Base-by-base conservation (phyloP, 1,140 invertebrate genomes). In the Choristoneura fumiferana region DNA sequence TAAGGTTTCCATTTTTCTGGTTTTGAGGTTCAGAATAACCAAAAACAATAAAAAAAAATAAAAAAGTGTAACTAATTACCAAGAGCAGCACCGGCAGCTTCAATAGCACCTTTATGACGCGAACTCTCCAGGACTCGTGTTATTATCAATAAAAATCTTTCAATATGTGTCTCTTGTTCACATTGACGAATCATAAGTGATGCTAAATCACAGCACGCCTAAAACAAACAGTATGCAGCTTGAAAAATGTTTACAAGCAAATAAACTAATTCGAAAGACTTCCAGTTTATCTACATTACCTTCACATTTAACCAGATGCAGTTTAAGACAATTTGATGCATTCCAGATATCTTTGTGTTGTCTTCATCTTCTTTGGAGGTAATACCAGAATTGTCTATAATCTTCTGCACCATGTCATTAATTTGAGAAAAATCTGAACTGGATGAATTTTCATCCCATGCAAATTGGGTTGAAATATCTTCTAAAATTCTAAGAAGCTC, bases 281-380 rank as follows among this genome's bases (percentile, higher is more conserved):
- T 6, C 22, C 2, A 29, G 22, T 6, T 3, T 3, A 29, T 29
- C 22, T 6, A 29, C 22, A 29, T 29, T 29, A 95, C 94, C 92
- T 95, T 96, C 12, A 96, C 89, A 66, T 94, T 95, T 63, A 95
- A 89, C 95, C 95, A 96, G 67, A 95, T 92, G 80, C 93, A 94
- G 63, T 93, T 93, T 10, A 95, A 73, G 67, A 96, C 91, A 63
- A 94, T 71, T 86, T 94, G 91, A 87, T 94, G 91, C 59, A 94
- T 90, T 57, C 92, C 88, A 56, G 92, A 92, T 61, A 94, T 69
- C 72, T 84, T 81, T 60, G 84, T 60, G 40, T 69, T 58, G 60
- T 89, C 79, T 43, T 60, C 60, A 35, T 65, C 62, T 57, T 76
- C 57, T 33, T 57, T 49, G 14, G 39, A 33, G 39, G 73, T 65